Base-by-base conservation (phyloP, 2,888 invertebrate species). In the Parthenolecanium corni region DNA sequence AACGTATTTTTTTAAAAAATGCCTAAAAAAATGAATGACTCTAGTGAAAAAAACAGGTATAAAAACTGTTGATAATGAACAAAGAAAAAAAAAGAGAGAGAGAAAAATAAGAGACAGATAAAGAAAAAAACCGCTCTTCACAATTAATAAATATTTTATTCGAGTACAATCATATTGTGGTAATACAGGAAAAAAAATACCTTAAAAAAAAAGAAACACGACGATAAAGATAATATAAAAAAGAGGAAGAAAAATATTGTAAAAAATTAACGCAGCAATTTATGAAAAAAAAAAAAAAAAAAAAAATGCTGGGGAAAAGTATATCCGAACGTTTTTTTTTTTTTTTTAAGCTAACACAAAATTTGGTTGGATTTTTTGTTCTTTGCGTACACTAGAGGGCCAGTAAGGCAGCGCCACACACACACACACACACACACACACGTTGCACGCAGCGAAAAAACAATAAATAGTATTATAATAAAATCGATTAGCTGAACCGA, bases 201-300 rank as follows among this genome's bases (percentile, higher is more conserved):
- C 4, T 31, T 9, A 6, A 6, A 31, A 31, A 31, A 31, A 31
- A 6, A 53, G 21, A 53, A 53, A 53, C 40, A 53, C 52, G 53
- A 53, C 53, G 44, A 44, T 44, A 44, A 44, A 44, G n/a, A 44
- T 36, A 31, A 31, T 31, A 31, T 31, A 31, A 53, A 20, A 53
- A 53, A n/a, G n/a, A 31, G 9, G 31, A 31, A 31, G 31, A 31
- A 52, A 52, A 52, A 53, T 38, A 53, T 53, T 53, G 53, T 53
- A 53, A 36, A 53, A 53, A 53, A 53, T 53, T 40, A 53, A 53
- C 53, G 53, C 53, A 40, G 40, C 36, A 31, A 31, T 31, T 31
- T 53, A 18, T 38, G 16, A 21, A 38, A 38, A 11, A 36, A 36
- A 36, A 20, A 36, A 36, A 20, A 38, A 38, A 21, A 38, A 44